Percentiles rank a stretch among this genome's conserved stretches.
phyloP scores from a whole-genome alignment of 2,113 vertebrate species.

The Pithys albifrons region DNA sequence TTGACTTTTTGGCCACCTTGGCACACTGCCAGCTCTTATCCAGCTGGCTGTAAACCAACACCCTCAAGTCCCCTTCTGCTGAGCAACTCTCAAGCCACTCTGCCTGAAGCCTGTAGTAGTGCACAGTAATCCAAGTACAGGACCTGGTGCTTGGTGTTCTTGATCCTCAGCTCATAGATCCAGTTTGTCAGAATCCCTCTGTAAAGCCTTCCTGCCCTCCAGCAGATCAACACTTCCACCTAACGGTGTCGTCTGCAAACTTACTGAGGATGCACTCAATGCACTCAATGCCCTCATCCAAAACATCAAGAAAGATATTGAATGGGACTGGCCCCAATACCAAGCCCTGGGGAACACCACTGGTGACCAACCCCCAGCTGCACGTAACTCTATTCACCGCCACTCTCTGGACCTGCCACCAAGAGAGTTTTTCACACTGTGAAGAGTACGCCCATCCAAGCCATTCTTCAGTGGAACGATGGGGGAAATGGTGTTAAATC shows the following conservation, averaged over 20 bases:
- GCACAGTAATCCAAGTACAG: too few species aligned
- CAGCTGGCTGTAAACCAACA: not conserved
- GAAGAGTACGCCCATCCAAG: too few species aligned
- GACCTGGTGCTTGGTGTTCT: not conserved
- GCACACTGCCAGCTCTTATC: not conserved
- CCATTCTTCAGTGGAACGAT: too few species aligned
- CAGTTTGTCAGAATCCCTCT: not conserved
- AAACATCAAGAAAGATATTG: not conserved
- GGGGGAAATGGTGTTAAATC: not conserved
- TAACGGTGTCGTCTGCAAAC: not conserved
- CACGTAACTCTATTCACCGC: too few species aligned
- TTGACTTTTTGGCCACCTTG: not conserved
- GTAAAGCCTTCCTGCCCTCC: not conserved
- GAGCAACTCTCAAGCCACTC: not conserved
- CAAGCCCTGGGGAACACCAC: too few species aligned
- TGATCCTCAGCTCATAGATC: not conserved
- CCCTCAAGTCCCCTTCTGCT: fast-evolving
- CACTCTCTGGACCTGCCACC: too few species aligned
- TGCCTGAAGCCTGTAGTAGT: not conserved
- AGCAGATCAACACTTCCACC: not conserved
- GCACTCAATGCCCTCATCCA: not conserved
- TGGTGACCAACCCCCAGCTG: too few species aligned
- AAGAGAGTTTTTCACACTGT: too few species aligned
- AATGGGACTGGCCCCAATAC: not conserved
- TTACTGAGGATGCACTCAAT: not conserved